Base-by-base conservation (phyloP, 2,797 vertebrate genomes). In the Bradypus variegatus region DNA sequence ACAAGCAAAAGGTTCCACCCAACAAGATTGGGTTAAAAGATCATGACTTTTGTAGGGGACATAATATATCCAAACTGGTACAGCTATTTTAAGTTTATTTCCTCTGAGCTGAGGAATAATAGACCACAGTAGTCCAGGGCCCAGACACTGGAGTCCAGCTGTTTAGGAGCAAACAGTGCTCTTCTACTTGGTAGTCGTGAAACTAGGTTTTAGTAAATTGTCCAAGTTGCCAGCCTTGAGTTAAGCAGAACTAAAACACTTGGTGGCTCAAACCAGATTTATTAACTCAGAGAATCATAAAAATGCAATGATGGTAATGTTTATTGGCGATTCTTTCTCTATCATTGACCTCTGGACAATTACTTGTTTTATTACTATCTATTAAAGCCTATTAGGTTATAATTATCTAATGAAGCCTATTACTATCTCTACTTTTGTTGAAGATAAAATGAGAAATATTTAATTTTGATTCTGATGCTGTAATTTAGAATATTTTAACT, bases 161-260 rank as follows among this genome's bases (percentile, higher is more conserved):
- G 6, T 13, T 10, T 5, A 9, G 65, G 62, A 8, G 3, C 13
- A 64, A 70, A 48, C 9, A 14, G n/a, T 36, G 5, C 14, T 36
- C 3, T 7, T 3, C 11, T 8, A 3, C 1, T 67, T 48, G 12
- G 1, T 13, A 50, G 15, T 14, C 87, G 31, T 48, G n/a, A 0
- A 6, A 14, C 36, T 70, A 13, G 67, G 13, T 50, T 80, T 36
- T 12, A 69, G 19, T 7, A 27, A 45, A 77, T 19, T 8, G 10
- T 4, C 11, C 18, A 33, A 12, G 12, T 5, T 45, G 12, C 10
- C 10, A 81, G 9, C 23, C 10, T 58, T 86, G 36, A 15, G n/a
- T 67, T 55, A 8, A 86, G 2, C 31, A 75, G 16, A 12, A 25
- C 41, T 78, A 21, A 60, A 53, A 53, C 18, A 81, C 18, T 45